These are phyloP conservation scores for Frankliniella intonsa DNA, from an alignment of 2,888 invertebrate species.

Conservation along the genomic window DNA sequence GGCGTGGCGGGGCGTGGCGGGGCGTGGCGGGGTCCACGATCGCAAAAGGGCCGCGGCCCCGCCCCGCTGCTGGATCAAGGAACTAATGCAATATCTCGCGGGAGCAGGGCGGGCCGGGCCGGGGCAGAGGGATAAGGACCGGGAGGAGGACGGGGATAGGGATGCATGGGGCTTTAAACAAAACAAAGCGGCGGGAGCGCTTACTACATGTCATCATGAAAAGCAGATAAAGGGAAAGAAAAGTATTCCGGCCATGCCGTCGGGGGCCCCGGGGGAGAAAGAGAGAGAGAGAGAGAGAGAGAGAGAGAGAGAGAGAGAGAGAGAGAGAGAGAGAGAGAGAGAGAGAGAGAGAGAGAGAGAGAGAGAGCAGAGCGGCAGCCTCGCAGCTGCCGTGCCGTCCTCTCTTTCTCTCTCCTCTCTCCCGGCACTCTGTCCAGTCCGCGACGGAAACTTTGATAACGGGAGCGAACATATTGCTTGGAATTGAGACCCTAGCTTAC, in stretches of 20 bases:
- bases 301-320: too few species aligned
- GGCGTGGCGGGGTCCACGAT: not conserved
- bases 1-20: too few species aligned
- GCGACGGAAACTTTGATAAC: not conserved
- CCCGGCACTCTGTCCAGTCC: not conserved
- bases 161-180: conserved; percentile 4
- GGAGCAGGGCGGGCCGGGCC: not conserved
- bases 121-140: too few species aligned
- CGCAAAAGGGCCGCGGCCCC: not conserved
- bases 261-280: too few species aligned
- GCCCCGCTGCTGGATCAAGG: not conserved
- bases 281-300: too few species aligned
- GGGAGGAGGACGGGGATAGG: not conserved
- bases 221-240: conserved; percentile 4
- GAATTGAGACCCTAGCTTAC: not conserved
- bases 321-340: too few species aligned
- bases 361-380: too few species aligned
- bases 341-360: too few species aligned
- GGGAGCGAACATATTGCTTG: not conserved
- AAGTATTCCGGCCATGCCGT: not conserved
- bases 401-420: not conserved
- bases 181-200: conserved; percentile 2
- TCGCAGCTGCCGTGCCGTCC: not conserved
- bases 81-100: conserved; percentile 8
- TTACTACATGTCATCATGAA: conserved; percentile 23